Percentiles rank a stretch among this genome's conserved stretches.
These are phyloP conservation scores for Anguilla rostrata DNA, from an alignment of 2,113 vertebrate species.

Conservation along the genomic window DNA sequence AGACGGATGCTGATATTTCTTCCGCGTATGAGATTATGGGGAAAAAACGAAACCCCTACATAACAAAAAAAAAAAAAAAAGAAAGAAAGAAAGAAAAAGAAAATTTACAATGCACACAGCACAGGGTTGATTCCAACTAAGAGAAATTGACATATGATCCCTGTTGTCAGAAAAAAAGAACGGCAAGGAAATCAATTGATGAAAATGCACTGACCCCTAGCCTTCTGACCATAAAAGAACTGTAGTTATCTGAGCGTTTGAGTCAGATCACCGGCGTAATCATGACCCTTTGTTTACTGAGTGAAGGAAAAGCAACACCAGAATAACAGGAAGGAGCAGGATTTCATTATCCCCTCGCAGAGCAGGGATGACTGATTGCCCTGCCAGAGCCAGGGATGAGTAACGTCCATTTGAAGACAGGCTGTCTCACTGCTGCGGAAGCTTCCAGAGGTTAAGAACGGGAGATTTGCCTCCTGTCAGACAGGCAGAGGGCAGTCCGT, in stretches of 20 bases:
- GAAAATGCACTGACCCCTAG: too few species aligned
- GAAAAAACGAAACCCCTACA: too few species aligned
- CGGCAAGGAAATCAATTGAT: too few species aligned
- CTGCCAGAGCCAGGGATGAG: not conserved
- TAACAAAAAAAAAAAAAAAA: not conserved
- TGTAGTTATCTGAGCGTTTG: too few species aligned
- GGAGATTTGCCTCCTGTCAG: not conserved
- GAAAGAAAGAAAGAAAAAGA: not conserved
- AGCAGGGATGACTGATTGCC: not conserved
- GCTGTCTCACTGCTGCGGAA: not conserved
- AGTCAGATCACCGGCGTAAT: not conserved
- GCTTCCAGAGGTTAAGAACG: not conserved
- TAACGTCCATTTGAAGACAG: not conserved
- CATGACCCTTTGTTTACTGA: not conserved
- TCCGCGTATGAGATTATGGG: not conserved
- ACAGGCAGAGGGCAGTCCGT: too few species aligned
- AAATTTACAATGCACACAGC: too few species aligned
- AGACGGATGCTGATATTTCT: not conserved
- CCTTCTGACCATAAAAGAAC: too few species aligned
- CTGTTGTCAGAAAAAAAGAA: too few species aligned
- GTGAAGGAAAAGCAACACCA: not conserved
- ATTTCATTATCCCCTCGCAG: not conserved
- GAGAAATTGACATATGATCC: too few species aligned
- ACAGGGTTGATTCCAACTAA: too few species aligned
- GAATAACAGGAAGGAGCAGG: not conserved